A percentile compares a stretch with the other conserved stretches of the same genome.
phyloP scores from a whole-genome alignment of 2,797 vertebrate genomes.

The Protosalanx chinensis region DNA sequence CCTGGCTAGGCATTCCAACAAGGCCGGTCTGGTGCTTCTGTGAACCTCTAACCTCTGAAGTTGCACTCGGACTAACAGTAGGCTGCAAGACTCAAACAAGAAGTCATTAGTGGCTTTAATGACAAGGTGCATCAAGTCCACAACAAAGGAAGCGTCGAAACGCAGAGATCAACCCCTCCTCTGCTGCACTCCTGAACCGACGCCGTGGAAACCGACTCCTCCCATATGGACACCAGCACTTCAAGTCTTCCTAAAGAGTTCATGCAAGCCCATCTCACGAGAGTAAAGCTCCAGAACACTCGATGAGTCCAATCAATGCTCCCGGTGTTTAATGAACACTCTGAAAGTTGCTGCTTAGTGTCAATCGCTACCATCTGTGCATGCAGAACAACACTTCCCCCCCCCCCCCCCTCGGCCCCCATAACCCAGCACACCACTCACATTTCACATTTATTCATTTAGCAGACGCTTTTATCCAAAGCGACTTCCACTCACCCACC shows the following conservation, averaged over 20 bases:
- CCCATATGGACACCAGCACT: background rate
- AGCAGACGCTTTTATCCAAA: too few relatives aligned
- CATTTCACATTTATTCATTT: too few relatives aligned
- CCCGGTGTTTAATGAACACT: too few relatives aligned
- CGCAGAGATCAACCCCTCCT: constrained; percentile 6
- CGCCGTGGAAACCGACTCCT: background rate
- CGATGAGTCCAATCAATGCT: too few relatives aligned
- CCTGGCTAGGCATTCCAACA: background rate
- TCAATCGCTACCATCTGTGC: too few relatives aligned
- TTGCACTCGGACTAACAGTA: constrained; percentile 9
- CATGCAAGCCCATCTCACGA: background rate
- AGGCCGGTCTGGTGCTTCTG: background rate
- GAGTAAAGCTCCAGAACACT: background rate
- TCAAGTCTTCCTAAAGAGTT: background rate
- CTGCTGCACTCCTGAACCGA: background rate
- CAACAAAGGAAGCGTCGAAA: constrained; percentile 42
- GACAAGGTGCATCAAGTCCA: constrained; percentile 51
- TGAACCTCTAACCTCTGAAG: constrained; percentile 25
- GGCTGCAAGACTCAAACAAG: constrained; percentile 4
- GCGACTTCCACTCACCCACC: too few relatives aligned
- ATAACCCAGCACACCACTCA: too few relatives aligned
- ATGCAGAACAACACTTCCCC: too few relatives aligned
- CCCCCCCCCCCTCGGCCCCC: too few relatives aligned
- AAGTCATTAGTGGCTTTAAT: constrained; percentile 52
- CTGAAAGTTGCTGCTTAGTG: too few relatives aligned